These are phyloP conservation scores for Sciurus vulgaris DNA, from an alignment of 2,797 vertebrate species.

Conservation along the genomic window DNA sequence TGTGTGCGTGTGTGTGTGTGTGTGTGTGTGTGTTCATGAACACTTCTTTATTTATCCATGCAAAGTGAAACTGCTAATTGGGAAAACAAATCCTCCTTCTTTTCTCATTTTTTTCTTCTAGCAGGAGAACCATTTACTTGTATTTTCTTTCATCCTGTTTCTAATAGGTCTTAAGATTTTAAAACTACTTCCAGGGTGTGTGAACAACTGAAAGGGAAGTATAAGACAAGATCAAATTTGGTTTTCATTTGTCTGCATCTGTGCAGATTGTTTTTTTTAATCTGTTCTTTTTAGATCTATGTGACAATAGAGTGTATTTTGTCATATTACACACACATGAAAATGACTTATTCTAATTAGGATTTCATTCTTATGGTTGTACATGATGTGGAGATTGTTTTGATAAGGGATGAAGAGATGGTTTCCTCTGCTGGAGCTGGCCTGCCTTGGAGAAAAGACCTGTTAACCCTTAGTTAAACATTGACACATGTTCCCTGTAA, in stretches of 20 bases:
- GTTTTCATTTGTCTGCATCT: constrained; percentile 32
- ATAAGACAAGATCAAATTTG: neutral
- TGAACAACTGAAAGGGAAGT: neutral
- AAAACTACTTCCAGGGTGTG: neutral
- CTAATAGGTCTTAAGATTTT: neutral
- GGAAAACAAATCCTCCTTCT: neutral
- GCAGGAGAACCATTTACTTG: constrained; percentile 29
- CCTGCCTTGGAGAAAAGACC: neutral
- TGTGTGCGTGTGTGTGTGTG: neutral
- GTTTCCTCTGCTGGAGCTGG: neutral
- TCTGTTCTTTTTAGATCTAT: too few species aligned
- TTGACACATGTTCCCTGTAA: neutral
- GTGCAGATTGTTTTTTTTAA: too few species aligned
- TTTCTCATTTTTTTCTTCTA: neutral
- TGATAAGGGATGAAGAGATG: neutral
- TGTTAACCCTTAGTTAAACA: neutral
- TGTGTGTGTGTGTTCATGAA: neutral
- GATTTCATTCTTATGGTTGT: too few species aligned
- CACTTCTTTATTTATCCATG: constrained; percentile 15
- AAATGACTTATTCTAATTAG: too few species aligned
- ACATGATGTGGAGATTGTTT: neutral
- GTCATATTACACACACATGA: too few species aligned
- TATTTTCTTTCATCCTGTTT: constrained; percentile 37
- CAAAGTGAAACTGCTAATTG: neutral
- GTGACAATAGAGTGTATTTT: too few species aligned